Evolutionary conservation across 2,888 invertebrate genomes (phyloP).

Genomic region (Steinernema carpocapsae): DNA sequence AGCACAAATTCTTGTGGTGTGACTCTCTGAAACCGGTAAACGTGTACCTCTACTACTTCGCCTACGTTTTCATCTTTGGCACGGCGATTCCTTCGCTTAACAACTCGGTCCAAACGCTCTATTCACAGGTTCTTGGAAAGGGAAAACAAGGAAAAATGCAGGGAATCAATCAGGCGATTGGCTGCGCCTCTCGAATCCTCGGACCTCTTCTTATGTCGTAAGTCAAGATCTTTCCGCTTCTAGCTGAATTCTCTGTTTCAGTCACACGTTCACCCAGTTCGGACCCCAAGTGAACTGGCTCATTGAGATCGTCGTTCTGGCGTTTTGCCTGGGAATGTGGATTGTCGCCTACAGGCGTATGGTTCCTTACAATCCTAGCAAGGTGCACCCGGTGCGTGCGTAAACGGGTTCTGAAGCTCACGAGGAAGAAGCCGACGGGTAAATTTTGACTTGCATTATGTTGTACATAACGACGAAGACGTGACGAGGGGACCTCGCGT

Average conservation of each 20-base stretch:
- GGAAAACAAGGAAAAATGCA: conserved; percentile 52
- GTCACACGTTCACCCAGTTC: conserved; percentile 44
- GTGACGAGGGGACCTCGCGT: conserved; percentile 11
- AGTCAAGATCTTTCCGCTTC: conserved; percentile 36
- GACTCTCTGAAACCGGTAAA: conserved; percentile 44
- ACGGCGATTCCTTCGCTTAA: conserved; percentile 49
- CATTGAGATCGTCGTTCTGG: conserved; percentile 47
- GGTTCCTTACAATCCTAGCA: conserved; percentile 1
- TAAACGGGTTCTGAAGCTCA: neutral
- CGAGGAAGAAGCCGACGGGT: neutral
- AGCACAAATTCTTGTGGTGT: conserved; percentile 43
- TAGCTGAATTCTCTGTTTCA: conserved; percentile 6
- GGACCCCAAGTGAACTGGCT: conserved; percentile 53
- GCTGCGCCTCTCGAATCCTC: conserved; percentile 51
- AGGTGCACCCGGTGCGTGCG: conserved; percentile 12
- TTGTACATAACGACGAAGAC: conserved; percentile 19
- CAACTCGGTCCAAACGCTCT: conserved; percentile 54
- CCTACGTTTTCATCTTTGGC: conserved; percentile 49
- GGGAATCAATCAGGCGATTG: conserved; percentile 53
- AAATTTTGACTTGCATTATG: conserved; percentile 11
- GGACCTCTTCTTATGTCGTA: conserved; percentile 52
- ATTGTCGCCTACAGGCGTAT: conserved; percentile 39
- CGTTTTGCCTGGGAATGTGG: conserved; percentile 47
- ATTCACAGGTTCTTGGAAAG: conserved; percentile 47
- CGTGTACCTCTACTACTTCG: conserved; percentile 48